Evolutionary conservation across 2,797 vertebrate species (phyloP).

Genomic region (Arvicola amphibius): DNA sequence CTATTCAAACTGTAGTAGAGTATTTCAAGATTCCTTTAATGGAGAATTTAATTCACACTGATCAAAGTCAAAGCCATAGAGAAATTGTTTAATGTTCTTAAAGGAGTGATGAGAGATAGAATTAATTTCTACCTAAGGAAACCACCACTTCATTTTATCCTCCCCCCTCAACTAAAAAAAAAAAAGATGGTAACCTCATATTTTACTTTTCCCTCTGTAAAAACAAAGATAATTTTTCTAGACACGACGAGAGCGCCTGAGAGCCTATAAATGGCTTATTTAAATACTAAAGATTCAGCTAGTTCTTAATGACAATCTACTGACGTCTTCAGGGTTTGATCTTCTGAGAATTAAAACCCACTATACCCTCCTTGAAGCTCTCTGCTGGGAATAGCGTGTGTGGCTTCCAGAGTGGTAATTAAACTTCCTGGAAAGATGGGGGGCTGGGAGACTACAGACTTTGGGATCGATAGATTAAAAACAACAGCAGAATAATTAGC

Average conservation of each 20-base stretch:
- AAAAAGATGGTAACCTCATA: background rate
- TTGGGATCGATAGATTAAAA: conserved; percentile 25
- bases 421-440: conserved; percentile 61
- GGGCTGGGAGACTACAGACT: conserved; percentile 5
- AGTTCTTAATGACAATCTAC: conserved; percentile 67
- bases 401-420: conserved; percentile 63
- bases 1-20: background rate
- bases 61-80: conserved; percentile 26
- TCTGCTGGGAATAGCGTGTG: conserved; percentile 26
- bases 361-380: conserved; percentile 48
- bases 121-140: conserved; percentile 47
- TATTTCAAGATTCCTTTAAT: background rate
- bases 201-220: conserved; percentile 38
- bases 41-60: conserved; percentile 6
- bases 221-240: conserved; percentile 62
- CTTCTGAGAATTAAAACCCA: conserved; percentile 69
- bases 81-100: conserved; percentile 35
- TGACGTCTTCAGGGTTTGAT: conserved; percentile 66
- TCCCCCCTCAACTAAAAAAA: background rate
- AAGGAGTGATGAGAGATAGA: background rate
- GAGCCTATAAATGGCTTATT: conserved; percentile 54
- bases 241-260: conserved; percentile 30
- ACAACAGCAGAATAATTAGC: conserved; percentile 46
- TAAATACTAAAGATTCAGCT: conserved; percentile 59
- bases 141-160: background rate